Evolutionary conservation across 2,113 vertebrate genomes (phyloP), one percentile per base, ranked within the genome.

Genomic region (Dicerorhinus sumatrensis): DNA sequence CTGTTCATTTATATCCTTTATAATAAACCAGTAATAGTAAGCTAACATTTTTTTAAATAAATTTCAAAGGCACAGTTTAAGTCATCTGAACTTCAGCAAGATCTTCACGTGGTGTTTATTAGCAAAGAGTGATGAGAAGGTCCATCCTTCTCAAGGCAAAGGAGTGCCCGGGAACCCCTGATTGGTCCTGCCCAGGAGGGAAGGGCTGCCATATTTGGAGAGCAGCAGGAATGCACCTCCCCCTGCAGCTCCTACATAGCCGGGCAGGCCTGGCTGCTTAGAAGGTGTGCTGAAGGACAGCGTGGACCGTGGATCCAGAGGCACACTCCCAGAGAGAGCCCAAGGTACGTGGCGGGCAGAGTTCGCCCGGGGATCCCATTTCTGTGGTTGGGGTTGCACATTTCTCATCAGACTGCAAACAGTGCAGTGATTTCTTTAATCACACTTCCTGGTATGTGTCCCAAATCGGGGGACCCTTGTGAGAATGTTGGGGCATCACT

Each of bases 171-270:
- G 67, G 36, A 87, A 48, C 18, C 84, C 63, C 90, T 93, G 96
- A 97, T 98, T 97, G 96, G 97, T 76, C 86, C 79, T 81, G 27
- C 48, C 8, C 0, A 6, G 51, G 23, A 89, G 89, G 63, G 89
- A 33, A 89, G 58, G 63, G 58, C 60, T 92, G 79, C 98, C 96
- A 33, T 98, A 96, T 98, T 98, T 97, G 97, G 97, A 79, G 79
- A 90, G 62, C 29, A 25, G 65, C 31, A 16, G 79, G 51, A 42
- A 79, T n/a, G 79, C 91, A n/a, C 86, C 93, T 86, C 94, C 96
- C 94, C 94, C 77, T 0, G 10, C 65, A 84, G 94, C 39, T 87
- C 46, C 90, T 97, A 97, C 97, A 96, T 88, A 97, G 70, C 83
- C 21, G 69, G 89, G 39, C 54, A 10, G 60, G 36, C 39, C 89